Base-by-base conservation (phyloP, 2,113 vertebrate species). In the Mesitornis unicolor region DNA sequence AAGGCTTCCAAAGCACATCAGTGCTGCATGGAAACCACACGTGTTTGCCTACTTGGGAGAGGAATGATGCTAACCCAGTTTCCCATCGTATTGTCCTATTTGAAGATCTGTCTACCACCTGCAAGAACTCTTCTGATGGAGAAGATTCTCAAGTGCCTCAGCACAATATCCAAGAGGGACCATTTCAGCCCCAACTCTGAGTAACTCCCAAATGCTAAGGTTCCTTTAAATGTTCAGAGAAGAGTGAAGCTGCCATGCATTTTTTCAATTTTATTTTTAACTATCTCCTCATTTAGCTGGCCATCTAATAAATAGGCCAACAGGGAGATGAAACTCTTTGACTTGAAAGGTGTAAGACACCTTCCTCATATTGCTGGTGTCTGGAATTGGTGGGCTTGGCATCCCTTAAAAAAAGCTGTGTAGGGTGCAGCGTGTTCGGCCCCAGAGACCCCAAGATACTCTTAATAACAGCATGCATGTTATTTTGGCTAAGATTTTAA, bases 21-120 rank as follows among this genome's bases (percentile, higher is more conserved):
- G 16, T 42, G 38, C 68, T 71, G 15, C 40, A 28, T 2, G 1
- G 47, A 40, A 76, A 40, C 26, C 0, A 0, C 35, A 60, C 21
- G 43, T 16, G 19, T 53, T 38, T 68, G 43, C 28, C 3, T 2
- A 2, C 17, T 16, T 63, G 42, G 33, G 48, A 63, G 14, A 59
- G 43, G 16, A 87, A 65, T 24, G 31, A n/a, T 51, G 35, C 43
- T 40, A 84, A 54, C 51, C 20, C 26, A 38, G 2, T 40, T 19
- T 64, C 43, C n/a, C 21, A 28, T 35, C 1, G 0, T 22, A 16
- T 25, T 63, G 38, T 47, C 43, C 45, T 54, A 3, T 31, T 36
- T 75, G 40, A 74, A 53, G 21, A 43, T 35, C 20, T 45, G 21
- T 38, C 25, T 36, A 13, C 31, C 14, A 68, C 19, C 29, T 63